Evolutionary conservation across 1,140 invertebrate species (phyloP), one percentile per base, ranked within the genome.

Genomic region (Diorhabda sublineata): DNA sequence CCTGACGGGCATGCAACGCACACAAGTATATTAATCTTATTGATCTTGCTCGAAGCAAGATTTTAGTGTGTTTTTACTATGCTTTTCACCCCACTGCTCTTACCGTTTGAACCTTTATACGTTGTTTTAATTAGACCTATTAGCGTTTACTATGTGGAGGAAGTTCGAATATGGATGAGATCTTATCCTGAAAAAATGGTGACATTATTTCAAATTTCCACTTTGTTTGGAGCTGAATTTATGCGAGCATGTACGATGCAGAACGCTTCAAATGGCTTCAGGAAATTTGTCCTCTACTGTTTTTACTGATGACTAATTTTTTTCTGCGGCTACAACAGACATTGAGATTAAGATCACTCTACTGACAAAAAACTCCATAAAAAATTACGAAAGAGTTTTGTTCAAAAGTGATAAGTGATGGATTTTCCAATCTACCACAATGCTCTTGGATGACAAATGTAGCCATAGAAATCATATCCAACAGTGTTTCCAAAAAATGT

Each of bases 381-480:
- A 1, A 5, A 52, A 52, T 52, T 5, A 6, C 45, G 0, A 1
- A 26, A 26, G 1, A 26, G 26, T 0, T 26, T 26, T 26, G 26
- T 26, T 26, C 26, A 26, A 26, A 26, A 52, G 45, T 9, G 45
- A 52, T 2, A 2, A 52, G 8, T 52, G 45, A 52, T 1, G 45
- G 5, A 52, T 26, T 52, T 5, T 11, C 5, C 58, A 59, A 8
- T 59, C 58, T 59, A 8, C 11, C 58, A 5, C 58, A 59, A 11
- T 59, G 58, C 11, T 59, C 58, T 8, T 59, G 58, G 58, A 59
- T 59, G 58, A 5, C 26, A 59, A 41, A 59, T 59, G 11, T 11
- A 8, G 58, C 11, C 2, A 11, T 26, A 26, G 26, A 26, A 26
- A 26, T 26, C 26, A 59, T 59, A 8, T 59, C 58, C 58, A 11